Evolutionary conservation across 2,113 vertebrate genomes (phyloP).

Genomic region (Rhadina sibilatrix): DNA sequence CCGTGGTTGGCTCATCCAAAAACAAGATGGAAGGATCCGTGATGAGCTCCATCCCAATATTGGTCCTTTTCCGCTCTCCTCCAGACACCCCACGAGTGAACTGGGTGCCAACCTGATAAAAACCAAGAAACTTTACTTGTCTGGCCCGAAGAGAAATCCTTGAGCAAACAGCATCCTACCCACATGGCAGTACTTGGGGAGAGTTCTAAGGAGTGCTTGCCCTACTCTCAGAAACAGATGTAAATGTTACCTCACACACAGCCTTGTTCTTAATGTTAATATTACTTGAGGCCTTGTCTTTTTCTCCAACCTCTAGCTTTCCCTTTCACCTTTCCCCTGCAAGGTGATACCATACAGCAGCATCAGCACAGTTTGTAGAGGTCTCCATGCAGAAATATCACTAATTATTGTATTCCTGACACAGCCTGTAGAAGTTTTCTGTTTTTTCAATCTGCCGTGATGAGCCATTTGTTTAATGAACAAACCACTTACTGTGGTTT

Average conservation of each 20-base stretch:
- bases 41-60: slow-evolving; percentile 95
- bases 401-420: neutral
- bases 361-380: neutral
- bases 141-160: neutral
- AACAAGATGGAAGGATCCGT: slow-evolving; percentile 89
- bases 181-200: neutral
- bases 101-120: slow-evolving; percentile 87
- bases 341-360: neutral
- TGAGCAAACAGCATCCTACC: neutral
- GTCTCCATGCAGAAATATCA: neutral
- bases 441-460: neutral
- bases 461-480: neutral
- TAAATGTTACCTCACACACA: neutral
- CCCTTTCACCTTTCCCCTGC: neutral
- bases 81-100: slow-evolving; percentile 88
- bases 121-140: neutral
- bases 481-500: neutral
- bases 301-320: neutral
- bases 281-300: neutral
- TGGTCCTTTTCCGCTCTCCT: slow-evolving; percentile 93
- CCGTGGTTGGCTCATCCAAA: slow-evolving; percentile 93
- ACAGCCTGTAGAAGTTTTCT: neutral
- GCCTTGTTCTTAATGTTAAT: neutral
- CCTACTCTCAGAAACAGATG: neutral
- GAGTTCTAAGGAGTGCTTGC: neutral